Percentiles rank a stretch among this genome's conserved stretches.
Evolutionary conservation across 2,797 vertebrate genomes (phyloP).

Genomic region (Pterois miles): DNA sequence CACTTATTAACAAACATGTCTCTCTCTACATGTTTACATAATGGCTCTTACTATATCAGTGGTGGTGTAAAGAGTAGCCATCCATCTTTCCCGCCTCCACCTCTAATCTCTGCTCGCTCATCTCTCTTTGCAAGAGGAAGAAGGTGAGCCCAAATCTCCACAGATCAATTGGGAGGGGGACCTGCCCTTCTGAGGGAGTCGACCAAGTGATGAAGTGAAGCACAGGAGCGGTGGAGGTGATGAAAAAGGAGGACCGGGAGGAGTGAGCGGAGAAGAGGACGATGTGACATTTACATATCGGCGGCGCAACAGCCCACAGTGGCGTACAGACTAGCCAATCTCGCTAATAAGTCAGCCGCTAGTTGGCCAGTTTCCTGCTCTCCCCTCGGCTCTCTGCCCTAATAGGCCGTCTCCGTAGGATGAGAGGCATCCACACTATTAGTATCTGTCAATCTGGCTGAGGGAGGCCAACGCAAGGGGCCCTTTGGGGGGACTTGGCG

Average conservation of each 20-base stretch:
- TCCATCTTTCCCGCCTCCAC: conserved; percentile 67
- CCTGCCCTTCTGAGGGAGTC: conserved; percentile 86
- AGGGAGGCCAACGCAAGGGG: conserved; percentile 52
- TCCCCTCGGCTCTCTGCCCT: conserved; percentile 90
- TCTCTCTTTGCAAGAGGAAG: conserved; percentile 60
- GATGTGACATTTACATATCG: conserved; percentile 92
- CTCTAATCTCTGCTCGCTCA: conserved; percentile 73
- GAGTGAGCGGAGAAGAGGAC: conserved; percentile 69
- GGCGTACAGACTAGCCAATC: conserved; percentile 85
- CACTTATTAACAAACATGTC: conserved; percentile 36
- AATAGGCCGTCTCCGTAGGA: conserved; percentile 91
- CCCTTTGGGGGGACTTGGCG: conserved; percentile 49
- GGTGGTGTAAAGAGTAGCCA: conserved; percentile 48
- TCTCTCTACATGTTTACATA: conserved; percentile 59
- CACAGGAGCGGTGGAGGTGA: conserved; percentile 29
- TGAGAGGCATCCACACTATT: conserved; percentile 81
- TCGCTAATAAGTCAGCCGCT: conserved; percentile 93
- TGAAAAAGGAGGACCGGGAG: conserved; percentile 13
- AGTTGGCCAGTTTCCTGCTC: conserved; percentile 91
- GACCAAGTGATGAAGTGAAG: conserved; percentile 29
- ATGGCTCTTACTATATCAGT: conserved; percentile 61
- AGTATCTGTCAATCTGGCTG: conserved; percentile 90
- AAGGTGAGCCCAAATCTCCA: conserved; percentile 76
- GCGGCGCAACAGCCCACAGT: conserved; percentile 89
- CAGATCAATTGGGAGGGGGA: conserved; percentile 81